These are phyloP conservation scores for Meandrusa payeni DNA, from an alignment of 2,888 invertebrate genomes.

Conservation along the genomic window DNA sequence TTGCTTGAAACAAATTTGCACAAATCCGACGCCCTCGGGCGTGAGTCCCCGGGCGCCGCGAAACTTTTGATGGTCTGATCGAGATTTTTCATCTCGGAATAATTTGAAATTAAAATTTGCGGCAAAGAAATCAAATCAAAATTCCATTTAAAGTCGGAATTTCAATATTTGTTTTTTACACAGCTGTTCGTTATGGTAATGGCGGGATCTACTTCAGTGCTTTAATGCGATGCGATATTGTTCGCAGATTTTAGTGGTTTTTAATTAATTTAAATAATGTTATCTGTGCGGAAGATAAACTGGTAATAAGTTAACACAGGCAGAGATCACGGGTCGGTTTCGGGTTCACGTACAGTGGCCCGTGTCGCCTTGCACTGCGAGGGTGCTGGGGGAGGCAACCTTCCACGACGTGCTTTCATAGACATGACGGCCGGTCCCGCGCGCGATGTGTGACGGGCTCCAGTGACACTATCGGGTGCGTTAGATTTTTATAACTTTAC, in stretches of 20 bases:
- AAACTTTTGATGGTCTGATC: conserved; percentile 69
- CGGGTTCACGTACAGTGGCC: no score
- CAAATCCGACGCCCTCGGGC: conserved; percentile 1
- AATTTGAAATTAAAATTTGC: conserved; percentile 77
- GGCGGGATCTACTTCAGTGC: conserved; percentile 25
- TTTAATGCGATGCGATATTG: conserved; percentile 3
- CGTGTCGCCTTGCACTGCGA: no score
- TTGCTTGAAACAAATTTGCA: conserved; percentile 18
- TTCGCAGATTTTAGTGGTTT: background rate
- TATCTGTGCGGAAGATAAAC: no score
- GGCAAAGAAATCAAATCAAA: conserved; percentile 77
- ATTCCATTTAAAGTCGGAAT: conserved; percentile 67
- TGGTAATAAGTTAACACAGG: no score
- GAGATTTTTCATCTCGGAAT: conserved; percentile 74
- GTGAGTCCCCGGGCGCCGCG: conserved; percentile 14
- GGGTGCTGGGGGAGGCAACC: no score
- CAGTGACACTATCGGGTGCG: no score
- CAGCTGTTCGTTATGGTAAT: conserved; percentile 53
- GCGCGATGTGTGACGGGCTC: no score
- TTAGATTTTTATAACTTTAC: no score
- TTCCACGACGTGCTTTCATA: no score
- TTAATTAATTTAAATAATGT: no score
- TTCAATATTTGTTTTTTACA: conserved; percentile 70
- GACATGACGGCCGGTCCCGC: no score
- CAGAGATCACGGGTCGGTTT: no score